Conservation (phyloP, 1,140 invertebrate species). For the Dinoponera quadriceps region DNA sequence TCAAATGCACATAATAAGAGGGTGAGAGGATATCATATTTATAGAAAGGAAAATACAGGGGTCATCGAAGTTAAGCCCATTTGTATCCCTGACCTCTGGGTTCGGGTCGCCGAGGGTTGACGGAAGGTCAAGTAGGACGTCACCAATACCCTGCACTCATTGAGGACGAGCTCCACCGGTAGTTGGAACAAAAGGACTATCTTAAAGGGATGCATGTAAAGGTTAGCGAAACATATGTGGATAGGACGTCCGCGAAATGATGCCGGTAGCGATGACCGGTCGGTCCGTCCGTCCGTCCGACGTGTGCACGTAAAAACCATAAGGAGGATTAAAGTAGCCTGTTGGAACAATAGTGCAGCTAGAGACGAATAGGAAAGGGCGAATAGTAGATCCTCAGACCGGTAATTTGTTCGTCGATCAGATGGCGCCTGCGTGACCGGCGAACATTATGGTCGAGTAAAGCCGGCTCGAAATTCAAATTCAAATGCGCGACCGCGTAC, state of each 20-base stretch:
- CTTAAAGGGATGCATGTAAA: not conserved
- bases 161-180: constrained; percentile 22
- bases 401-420: constrained; percentile 81
- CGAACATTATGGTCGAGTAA: constrained; percentile 76
- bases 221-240: constrained; percentile 61
- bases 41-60: too few species aligned
- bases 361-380: constrained; percentile 68
- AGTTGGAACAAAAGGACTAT: constrained; percentile 30
- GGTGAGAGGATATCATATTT: too few species aligned
- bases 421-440: constrained; percentile 82
- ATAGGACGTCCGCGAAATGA: constrained; percentile 34
- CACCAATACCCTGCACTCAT: not conserved
- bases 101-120: constrained; percentile 7
- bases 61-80: too few species aligned
- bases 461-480: constrained; percentile 80
- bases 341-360: constrained; percentile 63
- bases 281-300: not conserved
- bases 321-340: constrained; percentile 46
- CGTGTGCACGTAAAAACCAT: constrained; percentile 6
- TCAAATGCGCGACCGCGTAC: constrained; percentile 76
- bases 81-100: not conserved
- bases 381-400: constrained; percentile 57
- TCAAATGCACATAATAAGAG: too few species aligned
- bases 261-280: constrained; percentile 43
- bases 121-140: constrained; percentile 29